phyloP scores from a whole-genome alignment of 2,797 vertebrate species.

The Monodelphis domestica region DNA sequence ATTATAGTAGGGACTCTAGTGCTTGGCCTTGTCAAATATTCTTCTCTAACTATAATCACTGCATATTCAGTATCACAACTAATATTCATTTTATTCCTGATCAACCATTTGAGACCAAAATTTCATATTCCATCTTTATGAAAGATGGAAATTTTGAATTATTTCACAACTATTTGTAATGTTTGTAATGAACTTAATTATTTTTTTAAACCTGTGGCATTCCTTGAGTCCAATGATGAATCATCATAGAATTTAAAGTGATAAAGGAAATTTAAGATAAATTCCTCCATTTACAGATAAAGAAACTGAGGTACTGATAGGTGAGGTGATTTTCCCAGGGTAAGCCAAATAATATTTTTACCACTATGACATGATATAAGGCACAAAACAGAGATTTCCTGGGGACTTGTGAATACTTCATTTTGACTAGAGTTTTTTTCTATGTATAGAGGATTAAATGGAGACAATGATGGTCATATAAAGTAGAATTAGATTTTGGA shows the following conservation, averaged over 20 bases:
- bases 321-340: too few relatives aligned
- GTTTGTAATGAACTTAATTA: neutral
- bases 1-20: slow-evolving; percentile 82
- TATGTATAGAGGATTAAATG: neutral
- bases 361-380: neutral
- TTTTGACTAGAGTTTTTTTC: neutral
- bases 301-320: too few relatives aligned
- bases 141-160: slow-evolving; percentile 79
- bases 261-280: neutral
- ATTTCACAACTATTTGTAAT: neutral
- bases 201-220: neutral
- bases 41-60: slow-evolving; percentile 81
- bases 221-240: neutral
- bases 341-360: neutral
- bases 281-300: neutral
- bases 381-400: neutral
- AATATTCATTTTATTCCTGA: slow-evolving; percentile 83
- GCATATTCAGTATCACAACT: slow-evolving; percentile 83
- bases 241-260: neutral
- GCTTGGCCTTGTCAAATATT: slow-evolving; percentile 83
- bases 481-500: neutral
- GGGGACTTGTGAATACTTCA: neutral
- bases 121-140: slow-evolving; percentile 68
- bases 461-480: neutral
- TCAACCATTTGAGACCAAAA: slow-evolving; percentile 69